Percentiles rank a stretch among this genome's conserved stretches.
phyloP scores from a whole-genome alignment of 2,113 vertebrate species.

The Calyptommatus sinebrachiatus region DNA sequence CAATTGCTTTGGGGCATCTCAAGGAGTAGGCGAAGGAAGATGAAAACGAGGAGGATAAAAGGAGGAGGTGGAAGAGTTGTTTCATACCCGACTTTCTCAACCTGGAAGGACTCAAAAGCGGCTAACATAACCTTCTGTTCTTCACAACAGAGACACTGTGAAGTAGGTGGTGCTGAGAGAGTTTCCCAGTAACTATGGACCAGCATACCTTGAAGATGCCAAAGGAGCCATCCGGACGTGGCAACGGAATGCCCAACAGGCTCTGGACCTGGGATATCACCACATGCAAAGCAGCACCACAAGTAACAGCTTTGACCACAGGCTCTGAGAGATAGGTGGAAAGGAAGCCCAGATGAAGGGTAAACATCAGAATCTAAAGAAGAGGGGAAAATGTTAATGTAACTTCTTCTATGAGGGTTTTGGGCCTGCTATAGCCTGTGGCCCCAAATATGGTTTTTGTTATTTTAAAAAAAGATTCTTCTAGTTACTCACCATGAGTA shows the following conservation, averaged over 20 bases:
- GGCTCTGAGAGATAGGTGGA: slow-evolving; percentile 90
- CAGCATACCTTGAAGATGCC: slow-evolving; percentile 82
- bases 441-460: too few relatives aligned
- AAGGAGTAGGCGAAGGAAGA: not conserved
- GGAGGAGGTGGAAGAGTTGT: too few relatives aligned
- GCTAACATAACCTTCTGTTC: too few relatives aligned
- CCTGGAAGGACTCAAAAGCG: too few relatives aligned
- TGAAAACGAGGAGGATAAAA: not conserved
- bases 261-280: slow-evolving; percentile 87
- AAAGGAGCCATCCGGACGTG: slow-evolving; percentile 84
- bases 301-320: slow-evolving; percentile 90
- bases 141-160: not conserved
- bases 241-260: slow-evolving; percentile 84
- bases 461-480: too few relatives aligned
- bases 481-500: slow-evolving; percentile 78
- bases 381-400: not conserved
- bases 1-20: too few relatives aligned
- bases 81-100: too few relatives aligned
- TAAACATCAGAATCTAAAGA: slow-evolving; percentile 84
- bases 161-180: not conserved
- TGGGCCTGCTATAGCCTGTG: not conserved
- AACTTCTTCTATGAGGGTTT: not conserved
- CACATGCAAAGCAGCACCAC: slow-evolving; percentile 88
- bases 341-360: slow-evolving; percentile 85
- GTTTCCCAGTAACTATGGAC: not conserved